A percentile compares a stretch with the other conserved stretches of the same genome.
These are phyloP conservation scores for Pangasius larnaudii DNA, from an alignment of 2,797 vertebrate species.

Conservation along the genomic window DNA sequence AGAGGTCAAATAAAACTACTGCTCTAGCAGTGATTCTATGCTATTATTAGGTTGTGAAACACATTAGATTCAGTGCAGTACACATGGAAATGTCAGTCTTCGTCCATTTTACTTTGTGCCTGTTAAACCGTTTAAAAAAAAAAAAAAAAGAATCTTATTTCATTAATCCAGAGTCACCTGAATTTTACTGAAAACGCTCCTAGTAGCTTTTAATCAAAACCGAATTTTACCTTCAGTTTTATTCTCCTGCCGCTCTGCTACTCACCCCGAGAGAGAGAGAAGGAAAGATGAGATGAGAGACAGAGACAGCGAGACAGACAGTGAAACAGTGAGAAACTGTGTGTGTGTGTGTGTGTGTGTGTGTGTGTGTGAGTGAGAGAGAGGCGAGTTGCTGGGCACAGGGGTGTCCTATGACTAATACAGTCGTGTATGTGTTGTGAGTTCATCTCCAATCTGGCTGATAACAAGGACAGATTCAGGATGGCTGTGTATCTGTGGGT, in stretches of 20 bases:
- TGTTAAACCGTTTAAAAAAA: not conserved
- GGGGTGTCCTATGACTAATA: conserved; percentile 28
- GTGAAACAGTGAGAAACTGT: not conserved
- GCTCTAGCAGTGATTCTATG: not conserved
- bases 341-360: not conserved
- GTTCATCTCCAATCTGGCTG: conserved; percentile 13
- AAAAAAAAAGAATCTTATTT: not conserved
- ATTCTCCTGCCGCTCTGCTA: not conserved
- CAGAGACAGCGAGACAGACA: not conserved
- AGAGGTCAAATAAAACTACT: not conserved
- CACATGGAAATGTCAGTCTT: not conserved
- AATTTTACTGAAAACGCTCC: not conserved
- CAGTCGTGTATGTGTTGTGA: not conserved
- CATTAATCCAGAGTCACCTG: not conserved
- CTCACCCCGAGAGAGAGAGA: not conserved
- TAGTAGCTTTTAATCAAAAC: not conserved
- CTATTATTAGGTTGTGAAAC: not conserved
- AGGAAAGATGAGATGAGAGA: not conserved
- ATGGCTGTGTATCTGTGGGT: conserved; percentile 17
- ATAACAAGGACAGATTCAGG: conserved; percentile 1
- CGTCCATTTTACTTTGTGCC: not conserved
- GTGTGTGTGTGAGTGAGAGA: not conserved
- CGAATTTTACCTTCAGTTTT: not conserved
- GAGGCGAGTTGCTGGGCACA: not conserved
- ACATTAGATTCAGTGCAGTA: not conserved